phyloP scores from a whole-genome alignment of 2,888 invertebrate species.

The Platynereis dumerilii region DNA sequence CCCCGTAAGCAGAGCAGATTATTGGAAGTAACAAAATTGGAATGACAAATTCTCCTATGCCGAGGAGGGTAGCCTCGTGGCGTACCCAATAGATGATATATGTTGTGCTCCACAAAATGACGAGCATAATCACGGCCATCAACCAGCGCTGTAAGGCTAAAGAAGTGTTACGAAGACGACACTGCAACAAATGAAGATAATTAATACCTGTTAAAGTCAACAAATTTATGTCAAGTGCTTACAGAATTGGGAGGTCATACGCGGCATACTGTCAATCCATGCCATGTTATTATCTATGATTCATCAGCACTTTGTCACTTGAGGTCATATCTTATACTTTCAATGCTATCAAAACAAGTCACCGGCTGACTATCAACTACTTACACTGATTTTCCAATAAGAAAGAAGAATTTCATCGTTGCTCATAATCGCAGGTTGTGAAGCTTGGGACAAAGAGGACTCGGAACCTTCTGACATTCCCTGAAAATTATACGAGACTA shows the following conservation, averaged over 20 bases:
- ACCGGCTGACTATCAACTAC: slow-evolving; percentile 19
- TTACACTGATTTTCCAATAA: slow-evolving; percentile 64
- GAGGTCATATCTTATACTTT: too few relatives aligned
- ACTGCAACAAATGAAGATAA: slow-evolving; percentile 52
- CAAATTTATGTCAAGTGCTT: too few relatives aligned
- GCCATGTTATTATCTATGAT: too few relatives aligned
- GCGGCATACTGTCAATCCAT: too few relatives aligned
- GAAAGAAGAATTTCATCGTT: slow-evolving; percentile 60
- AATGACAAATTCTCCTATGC: slow-evolving; percentile 59
- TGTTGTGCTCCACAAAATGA: slow-evolving; percentile 58
- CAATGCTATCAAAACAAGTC: too few relatives aligned
- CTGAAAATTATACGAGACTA: too few relatives aligned
- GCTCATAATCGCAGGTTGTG: not conserved
- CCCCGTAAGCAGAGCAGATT: slow-evolving; percentile 63
- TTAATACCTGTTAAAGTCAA: too few relatives aligned
- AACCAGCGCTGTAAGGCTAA: slow-evolving; percentile 64
- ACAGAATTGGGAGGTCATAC: too few relatives aligned
- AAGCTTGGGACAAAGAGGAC: too few relatives aligned
- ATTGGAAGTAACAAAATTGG: slow-evolving; percentile 62
- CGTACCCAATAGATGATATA: slow-evolving; percentile 63
- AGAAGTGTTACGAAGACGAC: slow-evolving; percentile 59
- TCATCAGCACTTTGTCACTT: too few relatives aligned
- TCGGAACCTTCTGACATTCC: too few relatives aligned
- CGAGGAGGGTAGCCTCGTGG: slow-evolving; percentile 53
- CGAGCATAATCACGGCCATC: slow-evolving; percentile 59